Conservation (phyloP, 2,888 invertebrate genomes). For the Pristionchus fissidentatus region DNA sequence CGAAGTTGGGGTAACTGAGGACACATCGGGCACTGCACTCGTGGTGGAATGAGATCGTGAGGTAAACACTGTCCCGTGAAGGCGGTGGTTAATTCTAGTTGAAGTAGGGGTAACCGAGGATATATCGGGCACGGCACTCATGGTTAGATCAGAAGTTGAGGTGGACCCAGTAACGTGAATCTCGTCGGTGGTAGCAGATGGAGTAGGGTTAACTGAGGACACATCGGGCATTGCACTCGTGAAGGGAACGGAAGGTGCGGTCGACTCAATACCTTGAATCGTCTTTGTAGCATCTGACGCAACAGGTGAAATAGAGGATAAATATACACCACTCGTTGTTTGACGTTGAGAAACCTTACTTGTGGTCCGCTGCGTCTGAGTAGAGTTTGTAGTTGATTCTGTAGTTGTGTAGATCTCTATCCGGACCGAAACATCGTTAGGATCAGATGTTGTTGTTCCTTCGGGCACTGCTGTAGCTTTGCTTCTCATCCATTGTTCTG, state of each 20-base stretch:
- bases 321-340: neutral
- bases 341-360: neutral
- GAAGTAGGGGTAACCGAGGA: neutral
- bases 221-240: neutral
- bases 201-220: neutral
- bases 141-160: neutral
- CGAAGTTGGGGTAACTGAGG: too few species aligned
- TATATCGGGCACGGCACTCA: too few species aligned
- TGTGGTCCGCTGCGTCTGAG: neutral
- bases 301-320: neutral
- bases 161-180: neutral
- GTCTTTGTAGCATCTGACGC: neutral
- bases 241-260: neutral
- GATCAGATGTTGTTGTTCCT: neutral
- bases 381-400: neutral
- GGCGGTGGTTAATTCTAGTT: neutral
- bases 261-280: neutral
- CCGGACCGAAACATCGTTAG: neutral
- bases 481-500: neutral
- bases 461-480: neutral
- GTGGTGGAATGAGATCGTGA: too few species aligned
- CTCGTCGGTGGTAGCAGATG: neutral
- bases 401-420: neutral
- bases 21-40: too few species aligned
- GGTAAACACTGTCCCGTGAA: too few species aligned